Conservation (phyloP, 2,888 invertebrate genomes). For the Leucophenga montana region DNA sequence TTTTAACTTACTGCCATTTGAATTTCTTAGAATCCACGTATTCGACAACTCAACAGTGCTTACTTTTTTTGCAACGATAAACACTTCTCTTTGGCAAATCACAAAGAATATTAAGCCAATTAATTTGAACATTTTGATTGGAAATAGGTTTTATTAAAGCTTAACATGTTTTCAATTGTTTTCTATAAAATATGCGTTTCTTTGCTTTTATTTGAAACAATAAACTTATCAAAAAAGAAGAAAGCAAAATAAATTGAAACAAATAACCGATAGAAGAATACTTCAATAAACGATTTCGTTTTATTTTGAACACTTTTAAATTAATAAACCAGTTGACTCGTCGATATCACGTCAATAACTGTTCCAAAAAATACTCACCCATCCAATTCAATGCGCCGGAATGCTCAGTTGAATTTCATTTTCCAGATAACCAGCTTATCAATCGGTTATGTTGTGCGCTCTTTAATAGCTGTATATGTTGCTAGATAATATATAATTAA, state of each 20-base stretch:
- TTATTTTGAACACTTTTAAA: no score
- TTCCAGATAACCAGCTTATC: neutral
- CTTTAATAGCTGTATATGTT: no score
- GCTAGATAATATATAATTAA: no score
- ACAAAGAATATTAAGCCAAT: neutral
- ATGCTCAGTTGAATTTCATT: no score
- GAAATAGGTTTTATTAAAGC: neutral
- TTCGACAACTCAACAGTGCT: slow-evolving; percentile 56
- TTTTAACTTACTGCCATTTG: slow-evolving; percentile 59
- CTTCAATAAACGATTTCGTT: no score
- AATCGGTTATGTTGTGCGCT: neutral
- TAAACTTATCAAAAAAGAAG: neutral
- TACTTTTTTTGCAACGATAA: slow-evolving; percentile 48
- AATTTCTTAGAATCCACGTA: slow-evolving; percentile 60
- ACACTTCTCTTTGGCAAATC: neutral
- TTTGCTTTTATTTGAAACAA: neutral
- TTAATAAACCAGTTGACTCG: neutral
- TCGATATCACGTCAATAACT: neutral
- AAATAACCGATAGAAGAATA: no score
- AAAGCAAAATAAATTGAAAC: no score
- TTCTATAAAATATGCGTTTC: neutral
- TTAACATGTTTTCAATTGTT: neutral
- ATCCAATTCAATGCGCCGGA: no score
- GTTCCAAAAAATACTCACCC: neutral
- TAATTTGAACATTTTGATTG: neutral